Evolutionary conservation across 2,888 invertebrate species (phyloP).

Genomic region (Schizotus pectinicornis): DNA sequence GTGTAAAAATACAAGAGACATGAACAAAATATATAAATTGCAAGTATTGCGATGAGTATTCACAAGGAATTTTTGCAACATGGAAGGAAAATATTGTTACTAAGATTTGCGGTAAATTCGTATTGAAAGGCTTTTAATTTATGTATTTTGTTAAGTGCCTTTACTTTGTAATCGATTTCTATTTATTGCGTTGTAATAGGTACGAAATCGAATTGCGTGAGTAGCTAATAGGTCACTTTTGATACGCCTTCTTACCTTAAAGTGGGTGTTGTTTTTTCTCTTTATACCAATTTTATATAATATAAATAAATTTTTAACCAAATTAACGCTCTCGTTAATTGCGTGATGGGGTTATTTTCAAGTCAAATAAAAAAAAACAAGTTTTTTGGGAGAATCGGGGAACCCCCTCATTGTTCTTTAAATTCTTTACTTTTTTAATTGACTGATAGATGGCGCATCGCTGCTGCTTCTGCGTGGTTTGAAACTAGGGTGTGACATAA

Average conservation of each 20-base stretch:
- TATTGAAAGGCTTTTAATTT: conserved; percentile 1
- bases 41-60: no score
- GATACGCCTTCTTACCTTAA: background rate
- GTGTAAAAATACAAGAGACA: conserved; percentile 15
- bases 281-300: no score
- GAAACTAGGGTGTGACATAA: conserved; percentile 9
- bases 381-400: no score
- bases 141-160: background rate
- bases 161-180: background rate
- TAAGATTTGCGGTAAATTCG: no score
- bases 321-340: no score
- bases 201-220: conserved; percentile 1
- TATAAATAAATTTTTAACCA: no score
- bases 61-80: no score
- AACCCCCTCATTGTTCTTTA: no score
- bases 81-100: no score
- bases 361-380: no score
- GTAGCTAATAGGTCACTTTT: background rate
- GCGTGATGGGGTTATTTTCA: no score
- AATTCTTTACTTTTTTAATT: conserved; percentile 3
- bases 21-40: no score
- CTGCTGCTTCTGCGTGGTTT: conserved; percentile 1
- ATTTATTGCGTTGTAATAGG: conserved; percentile 9
- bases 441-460: conserved; percentile 6
- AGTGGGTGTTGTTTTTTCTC: background rate